phyloP scores from a whole-genome alignment of 2,888 invertebrate species.

The Julus scandinavius region DNA sequence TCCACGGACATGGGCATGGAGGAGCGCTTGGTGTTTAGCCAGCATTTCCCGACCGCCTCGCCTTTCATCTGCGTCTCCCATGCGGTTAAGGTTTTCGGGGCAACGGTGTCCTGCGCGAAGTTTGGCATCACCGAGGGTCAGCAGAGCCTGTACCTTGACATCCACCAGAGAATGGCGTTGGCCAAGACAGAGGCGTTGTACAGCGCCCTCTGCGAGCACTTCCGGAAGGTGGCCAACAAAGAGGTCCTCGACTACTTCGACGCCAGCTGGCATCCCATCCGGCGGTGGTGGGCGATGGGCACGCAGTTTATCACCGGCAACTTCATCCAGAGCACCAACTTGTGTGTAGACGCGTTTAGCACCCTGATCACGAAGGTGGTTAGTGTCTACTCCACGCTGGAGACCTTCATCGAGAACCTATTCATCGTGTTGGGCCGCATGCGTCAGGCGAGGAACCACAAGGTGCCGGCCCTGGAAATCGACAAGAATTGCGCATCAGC shows the following conservation, averaged over 20 bases:
- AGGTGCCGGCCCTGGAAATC: not conserved
- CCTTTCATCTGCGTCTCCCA: not conserved
- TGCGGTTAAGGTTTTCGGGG: not conserved
- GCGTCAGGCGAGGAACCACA: not conserved
- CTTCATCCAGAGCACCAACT: not conserved
- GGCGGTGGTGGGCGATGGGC: not conserved
- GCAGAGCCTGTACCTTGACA: not conserved
- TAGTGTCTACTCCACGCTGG: not conserved
- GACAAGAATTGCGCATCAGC: not conserved
- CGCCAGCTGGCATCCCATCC: slow-evolving; percentile 26
- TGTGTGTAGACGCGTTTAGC: not conserved
- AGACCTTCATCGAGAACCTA: not conserved
- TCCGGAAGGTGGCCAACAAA: not conserved
- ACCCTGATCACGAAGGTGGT: not conserved
- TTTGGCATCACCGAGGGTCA: slow-evolving; percentile 3
- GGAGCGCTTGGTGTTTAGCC: not conserved
- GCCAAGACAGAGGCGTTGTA: not conserved
- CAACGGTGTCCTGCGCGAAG: not conserved
- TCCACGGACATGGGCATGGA: not conserved
- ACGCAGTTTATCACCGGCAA: not conserved
- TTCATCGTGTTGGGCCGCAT: not conserved
- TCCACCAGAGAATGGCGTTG: not conserved
- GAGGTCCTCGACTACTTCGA: not conserved
- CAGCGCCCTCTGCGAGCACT: not conserved
- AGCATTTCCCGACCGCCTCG: not conserved